Base-by-base conservation (phyloP, 2,888 invertebrate genomes). In the Trissolcus brochymenae region DNA sequence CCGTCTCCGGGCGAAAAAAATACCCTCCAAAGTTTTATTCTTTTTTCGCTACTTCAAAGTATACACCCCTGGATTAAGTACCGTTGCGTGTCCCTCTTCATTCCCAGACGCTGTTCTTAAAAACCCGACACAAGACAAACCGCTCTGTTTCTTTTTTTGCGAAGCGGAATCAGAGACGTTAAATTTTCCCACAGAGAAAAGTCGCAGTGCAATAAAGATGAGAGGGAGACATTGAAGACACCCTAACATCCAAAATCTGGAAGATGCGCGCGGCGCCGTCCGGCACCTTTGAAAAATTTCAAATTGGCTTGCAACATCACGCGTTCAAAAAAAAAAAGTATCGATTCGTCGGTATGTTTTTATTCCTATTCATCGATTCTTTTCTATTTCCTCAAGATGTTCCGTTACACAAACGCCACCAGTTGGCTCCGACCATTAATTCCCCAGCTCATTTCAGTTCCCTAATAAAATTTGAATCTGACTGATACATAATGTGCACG, bases 171-270 rank as follows among this genome's bases (percentile, higher is more conserved):
- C 85, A 86, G 86, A 87, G 83, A 88, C 88, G 87, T 87, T 87
- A 80, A 80, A 82, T 82, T 88, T 88, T 88, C 88, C 86, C 88
- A 88, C 86, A 88, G 85, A 81, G 81, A 83, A 81, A 86, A 86
- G 83, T 86, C 85, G 83, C 84, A 84, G 82, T 83, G 84, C 84
- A 78, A 72, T 70, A 57, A 60, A 19, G 51, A 25, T 46, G 46
- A 35, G 46, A 51, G 4, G 51, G 49, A 68, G 76, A 73, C 64
- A 73, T 29, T 53, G 50, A 43, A 70, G 62, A 56, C 71, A 55
- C 66, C 65, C 55, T 65, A 41, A 78, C 61, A 75, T 82, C 79
- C 82, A 81, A 84, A 66, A 82, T 78, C 81, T 76, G 61, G 78
- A 80, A 64, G 76, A 85, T n/a, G n/a, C 83, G 84, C 84, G 83